phyloP scores from a whole-genome alignment of 2,797 vertebrate species.

The Numenius phaeopus region DNA sequence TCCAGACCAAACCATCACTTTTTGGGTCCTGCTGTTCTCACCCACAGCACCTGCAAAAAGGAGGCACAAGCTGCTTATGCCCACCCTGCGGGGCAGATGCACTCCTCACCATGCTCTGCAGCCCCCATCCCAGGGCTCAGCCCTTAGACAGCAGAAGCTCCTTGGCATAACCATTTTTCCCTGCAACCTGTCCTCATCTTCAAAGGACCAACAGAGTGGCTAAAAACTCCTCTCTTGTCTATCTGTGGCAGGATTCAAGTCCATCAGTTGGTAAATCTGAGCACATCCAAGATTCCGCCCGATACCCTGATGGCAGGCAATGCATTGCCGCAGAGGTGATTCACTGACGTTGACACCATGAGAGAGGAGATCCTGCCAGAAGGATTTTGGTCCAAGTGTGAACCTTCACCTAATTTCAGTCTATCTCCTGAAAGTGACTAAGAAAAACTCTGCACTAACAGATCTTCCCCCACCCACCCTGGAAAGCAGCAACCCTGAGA shows the following conservation, averaged over 20 bases:
- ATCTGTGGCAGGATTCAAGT: background rate
- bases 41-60: fast-evolving
- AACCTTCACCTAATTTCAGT: slow-evolving; percentile 34
- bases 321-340: background rate
- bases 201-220: background rate
- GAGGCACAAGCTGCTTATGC: background rate
- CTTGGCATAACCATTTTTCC: background rate
- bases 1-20: background rate
- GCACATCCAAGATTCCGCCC: fast-evolving
- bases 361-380: background rate
- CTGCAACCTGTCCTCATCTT: background rate
- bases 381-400: background rate
- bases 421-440: background rate
- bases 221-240: background rate
- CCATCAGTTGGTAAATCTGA: background rate
- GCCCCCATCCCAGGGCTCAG: background rate
- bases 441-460: background rate
- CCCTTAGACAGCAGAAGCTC: background rate
- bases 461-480: background rate
- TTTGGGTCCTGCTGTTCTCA: background rate
- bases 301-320: background rate
- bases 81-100: fast-evolving
- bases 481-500: background rate
- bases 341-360: fast-evolving
- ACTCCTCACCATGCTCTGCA: fast-evolving